A percentile compares a stretch with the other conserved stretches of the same genome.
Conservation (phyloP, 2,113 vertebrate species). For the Sturnira hondurensis region DNA sequence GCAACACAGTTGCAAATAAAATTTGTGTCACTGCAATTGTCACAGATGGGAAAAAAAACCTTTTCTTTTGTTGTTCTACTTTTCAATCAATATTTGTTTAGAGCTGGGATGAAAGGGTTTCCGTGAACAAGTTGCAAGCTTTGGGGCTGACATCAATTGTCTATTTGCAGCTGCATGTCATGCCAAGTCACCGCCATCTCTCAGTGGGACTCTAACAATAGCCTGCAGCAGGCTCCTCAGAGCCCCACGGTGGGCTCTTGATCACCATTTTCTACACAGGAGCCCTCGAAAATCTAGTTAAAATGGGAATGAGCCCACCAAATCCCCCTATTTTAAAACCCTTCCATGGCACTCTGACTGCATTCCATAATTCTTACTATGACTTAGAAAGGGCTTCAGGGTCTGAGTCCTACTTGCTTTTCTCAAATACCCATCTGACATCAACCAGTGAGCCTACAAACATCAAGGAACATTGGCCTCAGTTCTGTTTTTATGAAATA, state of each 20-base stretch:
- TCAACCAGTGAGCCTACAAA: not conserved
- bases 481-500: not conserved
- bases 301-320: not conserved
- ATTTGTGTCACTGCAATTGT: slow-evolving; percentile 45
- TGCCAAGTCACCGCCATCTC: slow-evolving; percentile 41
- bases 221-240: not conserved
- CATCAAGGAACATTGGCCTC: not conserved
- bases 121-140: not conserved
- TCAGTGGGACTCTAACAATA: slow-evolving; percentile 8
- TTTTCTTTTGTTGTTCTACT: slow-evolving; percentile 21
- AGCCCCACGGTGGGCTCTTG: not conserved
- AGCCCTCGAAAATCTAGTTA: not conserved
- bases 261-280: not conserved
- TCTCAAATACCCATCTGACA: not conserved
- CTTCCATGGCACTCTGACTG: not conserved
- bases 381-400: not conserved
- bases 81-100: slow-evolving; percentile 65
- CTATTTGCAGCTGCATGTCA: slow-evolving; percentile 39
- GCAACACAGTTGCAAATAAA: slow-evolving; percentile 37
- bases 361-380: not conserved
- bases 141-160: slow-evolving; percentile 53
- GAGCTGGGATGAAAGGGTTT: slow-evolving; percentile 26
- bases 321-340: not conserved
- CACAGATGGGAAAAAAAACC: slow-evolving; percentile 40
- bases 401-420: not conserved